A percentile compares a stretch with the other conserved stretches of the same genome.
Conservation (phyloP, 2,797 vertebrate genomes). For the Chaunax sp. region DNA sequence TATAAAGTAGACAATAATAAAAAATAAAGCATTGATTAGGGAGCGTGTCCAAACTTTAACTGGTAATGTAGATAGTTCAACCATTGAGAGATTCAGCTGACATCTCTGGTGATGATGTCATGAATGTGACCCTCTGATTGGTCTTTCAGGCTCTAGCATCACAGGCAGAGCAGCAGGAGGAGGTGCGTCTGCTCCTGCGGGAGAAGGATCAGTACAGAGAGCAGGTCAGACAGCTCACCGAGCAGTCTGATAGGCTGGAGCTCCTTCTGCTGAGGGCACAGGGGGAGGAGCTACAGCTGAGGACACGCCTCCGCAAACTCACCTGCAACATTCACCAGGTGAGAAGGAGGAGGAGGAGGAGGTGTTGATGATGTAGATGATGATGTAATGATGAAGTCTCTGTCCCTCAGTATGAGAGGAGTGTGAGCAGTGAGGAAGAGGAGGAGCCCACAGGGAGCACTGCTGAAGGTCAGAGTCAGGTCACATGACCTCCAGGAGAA, state of each 20-base stretch:
- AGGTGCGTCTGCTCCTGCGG: constrained; percentile 84
- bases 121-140: not conserved
- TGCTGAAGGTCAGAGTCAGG: constrained; percentile 48
- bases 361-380: not conserved
- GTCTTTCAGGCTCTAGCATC: constrained; percentile 81
- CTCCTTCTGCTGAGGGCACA: constrained; percentile 88
- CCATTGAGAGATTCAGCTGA: no score
- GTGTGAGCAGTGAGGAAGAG: constrained; percentile 63
- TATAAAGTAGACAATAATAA: no score
- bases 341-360: not conserved
- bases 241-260: constrained; percentile 88
- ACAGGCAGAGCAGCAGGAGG: constrained; percentile 84
- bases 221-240: constrained; percentile 86
- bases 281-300: constrained; percentile 83
- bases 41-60: no score
- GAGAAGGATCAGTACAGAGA: constrained; percentile 90
- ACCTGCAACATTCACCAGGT: constrained; percentile 63
- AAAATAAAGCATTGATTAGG: no score
- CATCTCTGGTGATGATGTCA: not conserved
- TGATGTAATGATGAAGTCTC: constrained; percentile 11
- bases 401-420: constrained; percentile 49
- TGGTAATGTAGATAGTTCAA: no score
- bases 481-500: not conserved
- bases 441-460: constrained; percentile 24
- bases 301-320: constrained; percentile 83